Evolutionary conservation across 2,888 invertebrate species (phyloP), one percentile per base, ranked within the genome.

Genomic region (Sminthurides aquaticus): DNA sequence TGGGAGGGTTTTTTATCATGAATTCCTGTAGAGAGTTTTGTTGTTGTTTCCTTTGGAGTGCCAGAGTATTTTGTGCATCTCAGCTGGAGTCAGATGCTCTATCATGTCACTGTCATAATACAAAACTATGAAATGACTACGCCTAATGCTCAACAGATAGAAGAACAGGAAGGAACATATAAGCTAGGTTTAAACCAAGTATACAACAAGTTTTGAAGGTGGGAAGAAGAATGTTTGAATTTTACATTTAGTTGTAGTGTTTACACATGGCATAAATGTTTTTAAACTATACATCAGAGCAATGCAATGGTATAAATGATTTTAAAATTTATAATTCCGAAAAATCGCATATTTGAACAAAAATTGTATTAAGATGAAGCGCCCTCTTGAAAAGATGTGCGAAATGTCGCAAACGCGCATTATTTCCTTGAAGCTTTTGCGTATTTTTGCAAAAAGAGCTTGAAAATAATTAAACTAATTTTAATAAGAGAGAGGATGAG

Each of bases 81-180:
- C 67, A 67, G 67, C 67, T 64, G 64, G 67, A 67, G 64, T 61
- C 49, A 63, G 60, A 54, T 66, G 66, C 66, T 66, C 66, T 62
- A 66, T 66, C 66, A 62, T 66, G 43, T 58, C 34, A 57, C 28
- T 28, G 29, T 57, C 57, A 57, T 57, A 57, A 57, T 56, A 56
- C 34, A 57, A 29, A 57, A 57, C 26, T 57, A 57, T 34, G 43
- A 34, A n/a, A n/a, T n/a, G 43, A 15, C 43, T 34, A 34, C 43
- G 43, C 43, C 43, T 34, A 34, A 34, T n/a, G n/a, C n/a, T n/a
- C n/a, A n/a, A n/a, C n/a, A n/a, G n/a, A n/a, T n/a, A 34, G 43
- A 34, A 34, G 43, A 34, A 34, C 8, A 34, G 43, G 43, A 5
- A 11, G 5, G 8, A 11, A 11, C 43, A 5, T 15, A 15, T 34